Percentiles rank a stretch among this genome's conserved stretches.
phyloP scores from a whole-genome alignment of 2,797 vertebrate genomes.

The Micromesistius poutassou region DNA sequence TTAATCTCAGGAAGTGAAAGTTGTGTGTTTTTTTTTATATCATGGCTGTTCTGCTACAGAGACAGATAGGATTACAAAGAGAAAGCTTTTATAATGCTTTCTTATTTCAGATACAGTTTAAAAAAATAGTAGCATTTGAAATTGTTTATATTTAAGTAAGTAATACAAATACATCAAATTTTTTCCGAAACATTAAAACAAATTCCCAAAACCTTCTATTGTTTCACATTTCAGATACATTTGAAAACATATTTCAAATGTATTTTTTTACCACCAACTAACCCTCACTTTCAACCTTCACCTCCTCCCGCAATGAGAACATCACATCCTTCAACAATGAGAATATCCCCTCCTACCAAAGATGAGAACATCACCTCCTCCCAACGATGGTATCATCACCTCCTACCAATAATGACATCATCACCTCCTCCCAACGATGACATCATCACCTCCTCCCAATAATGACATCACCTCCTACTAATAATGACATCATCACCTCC shows the following conservation, averaged over 20 bases:
- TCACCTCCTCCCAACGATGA: not conserved
- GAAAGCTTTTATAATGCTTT: not conserved
- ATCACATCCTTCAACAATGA: not conserved
- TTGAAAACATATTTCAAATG: not conserved
- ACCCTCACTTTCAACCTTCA: not conserved
- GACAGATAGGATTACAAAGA: not conserved
- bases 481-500: not conserved
- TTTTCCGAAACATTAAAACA: too few relatives aligned
- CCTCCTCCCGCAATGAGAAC: not conserved
- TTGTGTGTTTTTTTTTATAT: slow-evolving; percentile 39
- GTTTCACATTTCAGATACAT: not conserved
- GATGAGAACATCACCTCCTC: not conserved
- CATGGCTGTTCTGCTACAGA: slow-evolving; percentile 12
- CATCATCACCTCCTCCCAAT: not conserved
- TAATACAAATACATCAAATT: not conserved
- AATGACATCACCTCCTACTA: not conserved
- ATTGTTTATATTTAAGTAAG: not conserved
- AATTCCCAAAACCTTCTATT: too few relatives aligned
- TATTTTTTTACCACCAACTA: too few relatives aligned
- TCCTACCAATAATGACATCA: not conserved
- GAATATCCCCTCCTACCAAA: not conserved
- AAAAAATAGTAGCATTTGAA: not conserved
- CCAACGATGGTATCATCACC: too few relatives aligned
- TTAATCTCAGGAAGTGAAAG: slow-evolving; percentile 62
- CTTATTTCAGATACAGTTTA: not conserved